phyloP scores from a whole-genome alignment of 2,113 vertebrate species.

The Sitta europaea region DNA sequence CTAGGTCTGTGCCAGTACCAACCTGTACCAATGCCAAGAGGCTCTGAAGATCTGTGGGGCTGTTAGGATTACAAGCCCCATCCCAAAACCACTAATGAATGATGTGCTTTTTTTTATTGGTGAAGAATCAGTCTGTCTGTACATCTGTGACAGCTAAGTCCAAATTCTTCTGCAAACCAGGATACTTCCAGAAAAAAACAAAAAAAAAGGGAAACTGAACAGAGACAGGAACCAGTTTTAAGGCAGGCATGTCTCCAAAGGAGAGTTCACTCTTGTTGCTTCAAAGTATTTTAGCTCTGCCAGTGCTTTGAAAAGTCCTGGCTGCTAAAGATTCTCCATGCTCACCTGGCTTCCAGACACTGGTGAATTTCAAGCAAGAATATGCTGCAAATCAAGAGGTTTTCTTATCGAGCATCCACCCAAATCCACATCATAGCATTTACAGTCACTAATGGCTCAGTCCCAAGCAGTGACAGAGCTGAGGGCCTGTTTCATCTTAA shows the following conservation, averaged over 20 bases:
- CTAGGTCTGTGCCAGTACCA: neutral
- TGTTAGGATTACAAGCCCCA: neutral
- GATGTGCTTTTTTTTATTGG: neutral
- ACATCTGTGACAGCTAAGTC: neutral
- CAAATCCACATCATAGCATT: neutral
- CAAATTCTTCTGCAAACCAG: neutral
- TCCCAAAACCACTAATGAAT: neutral
- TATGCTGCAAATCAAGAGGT: neutral
- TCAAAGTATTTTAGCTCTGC: neutral
- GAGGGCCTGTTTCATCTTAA: constrained; percentile 14
- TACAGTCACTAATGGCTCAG: neutral
- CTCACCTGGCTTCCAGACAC: neutral
- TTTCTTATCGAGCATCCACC: neutral
- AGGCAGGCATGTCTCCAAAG: neutral
- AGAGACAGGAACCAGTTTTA: neutral
- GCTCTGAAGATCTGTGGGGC: neutral
- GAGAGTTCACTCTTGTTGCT: neutral
- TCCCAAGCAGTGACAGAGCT: constrained; percentile 1
- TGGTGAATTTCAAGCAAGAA: neutral
- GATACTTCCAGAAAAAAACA: neutral
- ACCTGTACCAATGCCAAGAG: neutral
- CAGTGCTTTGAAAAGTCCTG: neutral
- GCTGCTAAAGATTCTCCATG: neutral
- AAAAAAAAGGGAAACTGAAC: neutral
- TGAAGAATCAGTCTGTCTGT: neutral